These are phyloP conservation scores for Lycocerus yunnanus DNA, from an alignment of 2,888 invertebrate genomes.

Conservation along the genomic window DNA sequence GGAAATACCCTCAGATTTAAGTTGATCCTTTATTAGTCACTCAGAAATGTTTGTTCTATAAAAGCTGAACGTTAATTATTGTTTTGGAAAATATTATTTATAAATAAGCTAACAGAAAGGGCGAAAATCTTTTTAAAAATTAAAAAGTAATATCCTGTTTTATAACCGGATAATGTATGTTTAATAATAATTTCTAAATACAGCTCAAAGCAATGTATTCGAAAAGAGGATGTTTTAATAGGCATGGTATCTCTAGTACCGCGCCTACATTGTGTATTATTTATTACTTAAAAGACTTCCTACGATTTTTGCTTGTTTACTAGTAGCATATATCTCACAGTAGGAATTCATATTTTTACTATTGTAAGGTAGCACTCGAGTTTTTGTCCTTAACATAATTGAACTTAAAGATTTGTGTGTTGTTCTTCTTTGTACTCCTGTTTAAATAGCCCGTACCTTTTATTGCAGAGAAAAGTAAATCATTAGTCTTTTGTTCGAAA, in stretches of 20 bases:
- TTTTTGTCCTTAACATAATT: conserved; percentile 29
- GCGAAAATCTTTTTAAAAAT: conserved; percentile 27
- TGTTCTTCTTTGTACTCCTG: not conserved
- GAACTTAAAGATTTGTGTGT: not conserved
- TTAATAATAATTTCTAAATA: conserved; percentile 23
- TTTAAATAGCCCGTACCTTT: not conserved
- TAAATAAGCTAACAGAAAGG: conserved; percentile 18
- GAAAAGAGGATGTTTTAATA: conserved; percentile 20
- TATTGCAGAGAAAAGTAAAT: not conserved
- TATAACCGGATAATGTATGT: conserved; percentile 20
- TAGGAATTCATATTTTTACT: conserved; percentile 40
- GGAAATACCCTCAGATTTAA: not conserved
- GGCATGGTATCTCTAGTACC: conserved; percentile 22
- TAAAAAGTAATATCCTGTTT: conserved; percentile 29
- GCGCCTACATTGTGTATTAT: conserved; percentile 40
- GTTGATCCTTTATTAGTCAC: not conserved
- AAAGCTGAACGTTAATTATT: not conserved
- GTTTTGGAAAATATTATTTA: conserved; percentile 21
- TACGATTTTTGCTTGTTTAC: conserved; percentile 41
- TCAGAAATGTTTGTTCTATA: not conserved
- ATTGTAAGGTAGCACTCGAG: conserved; percentile 36
- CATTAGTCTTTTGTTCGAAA: not conserved
- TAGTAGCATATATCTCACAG: conserved; percentile 40
- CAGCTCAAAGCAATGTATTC: conserved; percentile 18
- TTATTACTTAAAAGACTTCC: conserved; percentile 41